phyloP scores from a whole-genome alignment of 2,113 vertebrate genomes.

The Atherinomorus stipes region DNA sequence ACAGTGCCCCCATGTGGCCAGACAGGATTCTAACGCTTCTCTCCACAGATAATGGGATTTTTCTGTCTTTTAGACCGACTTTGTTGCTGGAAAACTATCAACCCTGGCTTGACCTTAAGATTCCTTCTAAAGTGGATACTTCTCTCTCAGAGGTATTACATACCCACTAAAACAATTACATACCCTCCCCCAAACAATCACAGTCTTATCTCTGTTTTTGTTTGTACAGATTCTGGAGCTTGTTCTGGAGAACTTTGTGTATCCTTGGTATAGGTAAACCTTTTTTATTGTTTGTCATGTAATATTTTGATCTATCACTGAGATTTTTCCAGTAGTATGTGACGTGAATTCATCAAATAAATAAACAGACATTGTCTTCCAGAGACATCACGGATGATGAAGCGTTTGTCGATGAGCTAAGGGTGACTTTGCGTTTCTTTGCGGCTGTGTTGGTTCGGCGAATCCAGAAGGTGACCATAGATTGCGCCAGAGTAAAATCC shows the following conservation, averaged over 20 bases:
- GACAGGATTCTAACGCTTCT: neutral
- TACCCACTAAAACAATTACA: neutral
- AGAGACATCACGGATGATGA: constrained; percentile 97
- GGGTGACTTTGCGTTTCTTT: constrained; percentile 91
- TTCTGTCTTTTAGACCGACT: constrained; percentile 82
- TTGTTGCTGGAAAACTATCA: constrained; percentile 96
- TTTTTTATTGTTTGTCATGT: neutral
- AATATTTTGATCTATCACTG: neutral
- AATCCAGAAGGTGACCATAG: constrained; percentile 89
- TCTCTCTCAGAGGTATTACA: constrained; percentile 93
- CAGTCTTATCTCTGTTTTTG: neutral
- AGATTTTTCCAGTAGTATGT: neutral
- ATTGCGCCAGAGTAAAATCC: neutral
- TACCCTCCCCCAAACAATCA: neutral
- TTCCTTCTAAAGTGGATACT: constrained; percentile 94
- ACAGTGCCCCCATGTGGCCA: constrained; percentile 46
- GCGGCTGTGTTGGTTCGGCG: constrained; percentile 92
- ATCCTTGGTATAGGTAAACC: constrained; percentile 96
- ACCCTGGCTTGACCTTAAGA: constrained; percentile 94
- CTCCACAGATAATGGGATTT: neutral
- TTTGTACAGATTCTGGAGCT: constrained; percentile 91
- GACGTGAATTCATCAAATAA: constrained; percentile 3
- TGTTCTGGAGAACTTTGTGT: constrained; percentile 96
- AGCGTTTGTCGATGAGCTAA: constrained; percentile 94
- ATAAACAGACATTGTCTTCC: constrained; percentile 50